Evolutionary conservation across 2,888 invertebrate species (phyloP), one percentile per base, ranked within the genome.

Genomic region (Idaea aversata): DNA sequence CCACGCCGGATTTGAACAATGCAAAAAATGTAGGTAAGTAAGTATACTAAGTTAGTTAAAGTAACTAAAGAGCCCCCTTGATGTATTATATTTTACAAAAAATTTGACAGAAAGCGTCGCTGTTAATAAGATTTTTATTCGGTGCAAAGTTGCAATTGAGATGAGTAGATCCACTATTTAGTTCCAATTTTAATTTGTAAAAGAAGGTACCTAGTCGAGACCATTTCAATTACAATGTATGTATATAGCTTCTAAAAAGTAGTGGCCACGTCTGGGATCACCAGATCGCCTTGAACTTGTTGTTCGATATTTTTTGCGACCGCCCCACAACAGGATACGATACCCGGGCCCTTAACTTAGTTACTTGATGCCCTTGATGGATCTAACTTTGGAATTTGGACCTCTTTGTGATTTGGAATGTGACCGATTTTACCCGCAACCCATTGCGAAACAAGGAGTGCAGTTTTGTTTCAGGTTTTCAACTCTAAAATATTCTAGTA

Each of bases 251-350:
- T 47, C 47, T 47, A 47, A 47, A 47, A 47, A 47, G 71, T 75
- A 76, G 69, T 73, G 72, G 76, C 71, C 72, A 70, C 75, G 77
- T 64, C 78, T 82, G 85, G 90, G 83, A 90, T 80, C 86, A 88
- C 88, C 85, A 79, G 92, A 82, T 92, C 69, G 84, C 92, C 92
- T 93, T 93, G 92, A 93, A 92, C 92, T 92, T 83, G 74, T 76
- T 85, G 84, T 82, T 88, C 88, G 85, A 87, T 83, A 87, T 91
- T 92, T 93, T 92, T 92, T 91, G 90, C 88, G 78, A 73, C 74
- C 76, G 80, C 76, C 77, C 82, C 78, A 82, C 86, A 90, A 87
- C 91, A 90, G 91, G 91, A 91, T 91, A 88, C 86, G 80, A 74
- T 71, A 73, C 65, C 70, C 72, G 83, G 85, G 88, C 90, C 47